Base-by-base conservation (phyloP, 2,888 invertebrate species). In the Diaperis boleti region DNA sequence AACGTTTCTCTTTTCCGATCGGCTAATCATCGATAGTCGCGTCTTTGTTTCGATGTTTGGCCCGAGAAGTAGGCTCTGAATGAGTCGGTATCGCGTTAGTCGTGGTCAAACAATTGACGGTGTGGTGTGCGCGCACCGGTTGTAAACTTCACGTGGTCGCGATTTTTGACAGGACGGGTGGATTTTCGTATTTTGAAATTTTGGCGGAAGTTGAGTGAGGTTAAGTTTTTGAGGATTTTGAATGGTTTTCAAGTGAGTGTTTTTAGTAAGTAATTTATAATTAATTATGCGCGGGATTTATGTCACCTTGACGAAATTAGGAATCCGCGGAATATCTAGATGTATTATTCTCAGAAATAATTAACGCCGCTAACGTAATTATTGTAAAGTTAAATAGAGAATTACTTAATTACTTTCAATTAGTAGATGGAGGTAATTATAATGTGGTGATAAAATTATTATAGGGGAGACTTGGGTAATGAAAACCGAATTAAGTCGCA, bases 1-100 rank as follows among this genome's bases (percentile, higher is more conserved):
- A 72, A 72, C 69, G 69, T 65, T 52, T 62, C 65, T 57, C 66
- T 69, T n/a, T n/a, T n/a, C 62, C 44, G 22, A 31, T 45, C 59
- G 26, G 18, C 41, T 64, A 41, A 49, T 17, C 8, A n/a, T 18
- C 50, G 35, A 17, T 11, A 10, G 11, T n/a, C 7, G 37, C 35
- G 31, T 55, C 52, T 44, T 35, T 7, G 31, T 60, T 18, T 7
- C 33, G 8, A 47, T 8, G 52, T 66, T 31, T 45, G 31, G 35
- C 54, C 20, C 8, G 11, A 11, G 11, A 33, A 33, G 33, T 13
- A 49, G 52, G 39, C 20, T 18, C 8, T 31, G 41, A 54, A 39
- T 41, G 54, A 41, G 7, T 54, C 54, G 37, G 10, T n/a, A 37
- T 20, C 50, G 37, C 18, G 45, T 45, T 35, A 57, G 57, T 57